Percentiles rank a stretch among this genome's conserved stretches.
Conservation (phyloP, 2,113 vertebrate genomes). For the Montifringilla adamsi region DNA sequence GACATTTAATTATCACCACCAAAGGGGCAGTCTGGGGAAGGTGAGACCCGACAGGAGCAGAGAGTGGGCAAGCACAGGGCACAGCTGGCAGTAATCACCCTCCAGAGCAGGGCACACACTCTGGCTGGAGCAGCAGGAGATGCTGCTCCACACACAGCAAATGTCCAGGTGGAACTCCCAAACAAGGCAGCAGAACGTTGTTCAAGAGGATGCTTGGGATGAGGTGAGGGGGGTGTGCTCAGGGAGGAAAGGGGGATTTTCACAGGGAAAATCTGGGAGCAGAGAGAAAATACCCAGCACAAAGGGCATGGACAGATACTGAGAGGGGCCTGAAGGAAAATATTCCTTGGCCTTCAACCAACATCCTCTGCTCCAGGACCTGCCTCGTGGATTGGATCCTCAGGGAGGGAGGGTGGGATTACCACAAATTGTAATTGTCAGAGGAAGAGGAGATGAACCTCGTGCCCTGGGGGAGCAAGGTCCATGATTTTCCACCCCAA, state of each 20-base stretch:
- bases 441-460: background rate
- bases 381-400: background rate
- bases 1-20: background rate
- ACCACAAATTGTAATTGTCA: background rate
- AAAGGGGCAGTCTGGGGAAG: background rate
- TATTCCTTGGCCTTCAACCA: background rate
- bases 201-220: background rate
- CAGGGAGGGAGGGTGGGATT: background rate
- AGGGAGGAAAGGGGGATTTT: background rate
- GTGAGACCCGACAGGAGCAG: background rate
- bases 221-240: background rate
- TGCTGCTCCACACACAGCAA: background rate
- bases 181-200: background rate
- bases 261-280: background rate
- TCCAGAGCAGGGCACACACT: background rate
- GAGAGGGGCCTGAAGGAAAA: background rate
- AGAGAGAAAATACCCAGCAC: background rate
- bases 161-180: background rate
- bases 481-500: background rate
- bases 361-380: background rate
- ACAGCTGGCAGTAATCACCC: background rate
- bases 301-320: rapidly evolving
- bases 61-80: background rate
- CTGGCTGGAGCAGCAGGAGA: conserved; percentile 18
- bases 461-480: background rate